Conservation (phyloP, 1,140 invertebrate species). For the Drosophila chauvacae region DNA sequence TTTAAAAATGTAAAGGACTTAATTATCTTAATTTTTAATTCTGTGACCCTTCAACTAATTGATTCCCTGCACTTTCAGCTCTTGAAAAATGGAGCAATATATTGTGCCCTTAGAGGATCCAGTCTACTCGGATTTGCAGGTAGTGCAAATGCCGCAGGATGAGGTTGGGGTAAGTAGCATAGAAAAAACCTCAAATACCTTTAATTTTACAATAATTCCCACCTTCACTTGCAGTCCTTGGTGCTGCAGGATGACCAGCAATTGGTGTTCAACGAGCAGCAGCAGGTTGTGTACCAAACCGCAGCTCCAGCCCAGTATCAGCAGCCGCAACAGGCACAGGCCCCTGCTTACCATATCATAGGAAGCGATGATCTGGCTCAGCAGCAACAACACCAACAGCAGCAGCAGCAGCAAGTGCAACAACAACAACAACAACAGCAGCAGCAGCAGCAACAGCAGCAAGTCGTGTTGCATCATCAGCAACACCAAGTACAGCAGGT, state of each 20-base stretch:
- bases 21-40: not conserved
- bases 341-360: constrained; percentile 75
- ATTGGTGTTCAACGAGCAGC: constrained; percentile 75
- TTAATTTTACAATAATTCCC: not conserved
- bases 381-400: constrained; percentile 64
- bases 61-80: not conserved
- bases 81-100: constrained; percentile 62
- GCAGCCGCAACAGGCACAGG: constrained; percentile 58
- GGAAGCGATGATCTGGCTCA: constrained; percentile 70
- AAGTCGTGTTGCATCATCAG: constrained; percentile 69
- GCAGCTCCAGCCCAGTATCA: constrained; percentile 65
- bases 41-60: not conserved
- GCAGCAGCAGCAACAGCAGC: constrained; percentile 57
- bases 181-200: no score
- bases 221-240: constrained; percentile 39
- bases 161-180: constrained; percentile 72
- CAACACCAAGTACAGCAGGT: constrained; percentile 60
- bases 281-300: constrained; percentile 82
- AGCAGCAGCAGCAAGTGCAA: constrained; percentile 44
- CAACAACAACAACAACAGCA: constrained; percentile 44
- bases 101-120: constrained; percentile 68
- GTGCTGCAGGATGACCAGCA: constrained; percentile 78
- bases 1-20: no score
- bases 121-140: constrained; percentile 75
- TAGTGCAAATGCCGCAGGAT: constrained; percentile 78